Evolutionary conservation across 2,797 vertebrate genomes (phyloP).

Genomic region (Gymnodraco acuticeps): DNA sequence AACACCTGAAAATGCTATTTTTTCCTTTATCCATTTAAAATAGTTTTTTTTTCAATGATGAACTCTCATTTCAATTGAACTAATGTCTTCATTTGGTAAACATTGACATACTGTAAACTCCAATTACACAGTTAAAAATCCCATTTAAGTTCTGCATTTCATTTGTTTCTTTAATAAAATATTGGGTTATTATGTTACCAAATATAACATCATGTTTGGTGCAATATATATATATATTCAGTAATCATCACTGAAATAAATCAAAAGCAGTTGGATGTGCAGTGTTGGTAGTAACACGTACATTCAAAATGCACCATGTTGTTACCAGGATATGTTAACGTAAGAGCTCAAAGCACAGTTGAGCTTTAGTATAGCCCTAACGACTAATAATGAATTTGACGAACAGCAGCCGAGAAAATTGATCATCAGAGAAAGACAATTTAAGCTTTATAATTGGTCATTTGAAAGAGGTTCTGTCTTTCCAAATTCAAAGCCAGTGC

Average conservation of each 20-base stretch:
- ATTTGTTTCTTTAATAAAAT: not conserved
- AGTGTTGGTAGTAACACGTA: not conserved
- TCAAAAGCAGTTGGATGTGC: not conserved
- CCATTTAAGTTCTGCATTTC: not conserved
- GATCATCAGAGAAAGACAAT: slow-evolving; percentile 5
- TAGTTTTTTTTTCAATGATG: slow-evolving; percentile 4
- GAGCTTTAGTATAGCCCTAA: not conserved
- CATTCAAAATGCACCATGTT: not conserved
- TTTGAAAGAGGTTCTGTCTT: slow-evolving; percentile 23
- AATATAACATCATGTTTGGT: not conserved
- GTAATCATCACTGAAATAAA: slow-evolving; percentile 7
- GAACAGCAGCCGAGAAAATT: slow-evolving; percentile 3
- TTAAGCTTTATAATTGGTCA: slow-evolving; percentile 5
- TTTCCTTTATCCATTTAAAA: slow-evolving; percentile 4
- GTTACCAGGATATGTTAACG: slow-evolving; percentile 1
- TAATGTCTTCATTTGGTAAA: slow-evolving; percentile 9
- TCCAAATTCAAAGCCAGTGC: slow-evolving; percentile 27
- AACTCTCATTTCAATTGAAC: slow-evolving; percentile 13
- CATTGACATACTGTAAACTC: slow-evolving; percentile 17
- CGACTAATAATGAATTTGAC: not conserved
- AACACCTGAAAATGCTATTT: slow-evolving; percentile 35
- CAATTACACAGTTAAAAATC: slow-evolving; percentile 7
- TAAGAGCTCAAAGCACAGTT: slow-evolving; percentile 12
- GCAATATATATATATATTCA: not conserved
- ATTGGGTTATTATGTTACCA: not conserved